These are phyloP conservation scores for Lasioglossum oenotherae DNA, from an alignment of 2,888 invertebrate species.

Conservation along the genomic window DNA sequence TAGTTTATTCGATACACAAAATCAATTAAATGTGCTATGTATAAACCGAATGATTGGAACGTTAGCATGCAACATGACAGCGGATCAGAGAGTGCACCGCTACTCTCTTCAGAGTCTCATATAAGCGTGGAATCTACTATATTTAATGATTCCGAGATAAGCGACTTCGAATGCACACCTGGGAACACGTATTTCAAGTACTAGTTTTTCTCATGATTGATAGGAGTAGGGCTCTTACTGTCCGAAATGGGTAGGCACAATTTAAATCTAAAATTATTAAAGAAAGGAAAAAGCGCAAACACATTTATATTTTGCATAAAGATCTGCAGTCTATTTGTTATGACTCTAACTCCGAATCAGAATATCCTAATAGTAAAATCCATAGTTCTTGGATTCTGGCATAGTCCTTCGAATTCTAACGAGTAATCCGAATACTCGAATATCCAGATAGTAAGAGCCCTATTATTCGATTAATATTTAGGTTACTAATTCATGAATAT, in stretches of 20 bases:
- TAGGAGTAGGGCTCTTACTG: neutral
- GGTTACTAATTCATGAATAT: neutral
- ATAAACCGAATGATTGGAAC: conserved; percentile 68
- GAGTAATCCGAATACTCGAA: neutral
- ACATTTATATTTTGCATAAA: no score
- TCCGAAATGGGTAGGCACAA: neutral
- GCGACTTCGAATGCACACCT: conserved; percentile 75
- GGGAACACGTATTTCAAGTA: conserved; percentile 69
- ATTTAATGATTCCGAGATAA: conserved; percentile 81
- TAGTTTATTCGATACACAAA: conserved; percentile 20
- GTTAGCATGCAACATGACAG: conserved; percentile 72
- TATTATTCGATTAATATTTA: neutral
- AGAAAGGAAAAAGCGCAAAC: no score
- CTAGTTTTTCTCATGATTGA: neutral
- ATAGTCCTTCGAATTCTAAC: neutral
- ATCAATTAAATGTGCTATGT: conserved; percentile 48
- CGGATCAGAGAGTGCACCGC: conserved; percentile 79
- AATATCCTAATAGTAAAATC: neutral
- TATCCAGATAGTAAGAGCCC: neutral
- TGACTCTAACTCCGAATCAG: neutral
- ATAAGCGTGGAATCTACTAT: conserved; percentile 74
- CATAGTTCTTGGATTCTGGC: no score
- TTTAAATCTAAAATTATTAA: neutral
- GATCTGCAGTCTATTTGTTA: neutral
- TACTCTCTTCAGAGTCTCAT: conserved; percentile 79